Conservation (phyloP, 2,113 vertebrate genomes). For the Raja brachyura region DNA sequence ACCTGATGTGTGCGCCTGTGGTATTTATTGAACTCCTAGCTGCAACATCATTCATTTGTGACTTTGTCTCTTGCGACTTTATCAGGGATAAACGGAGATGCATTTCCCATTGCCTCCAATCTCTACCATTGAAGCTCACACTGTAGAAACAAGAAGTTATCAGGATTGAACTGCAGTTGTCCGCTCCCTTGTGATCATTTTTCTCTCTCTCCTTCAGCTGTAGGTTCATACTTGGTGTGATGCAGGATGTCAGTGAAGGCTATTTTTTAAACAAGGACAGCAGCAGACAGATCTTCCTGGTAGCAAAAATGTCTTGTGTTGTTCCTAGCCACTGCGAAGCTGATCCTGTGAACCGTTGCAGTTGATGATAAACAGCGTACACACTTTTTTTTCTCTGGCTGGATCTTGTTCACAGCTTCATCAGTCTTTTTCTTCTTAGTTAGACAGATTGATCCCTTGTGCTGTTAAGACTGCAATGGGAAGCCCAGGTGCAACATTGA, state of each 20-base stretch:
- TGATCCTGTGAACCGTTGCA: conserved; percentile 46
- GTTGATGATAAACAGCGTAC: conserved; percentile 70
- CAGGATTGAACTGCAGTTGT: conserved; percentile 26
- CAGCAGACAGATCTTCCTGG: conserved; percentile 25
- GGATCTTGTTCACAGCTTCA: conserved; percentile 64
- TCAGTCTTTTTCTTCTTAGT: conserved; percentile 68
- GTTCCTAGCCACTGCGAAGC: conserved; percentile 24
- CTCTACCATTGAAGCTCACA: conserved; percentile 22
- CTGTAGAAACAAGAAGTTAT: conserved; percentile 22
- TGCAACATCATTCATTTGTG: conserved; percentile 29
- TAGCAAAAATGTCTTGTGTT: conserved; percentile 4
- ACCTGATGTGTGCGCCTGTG: conserved; percentile 28
- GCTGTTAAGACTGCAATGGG: conserved; percentile 62
- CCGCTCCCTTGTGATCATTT: conserved; percentile 30
- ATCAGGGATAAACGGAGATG: conserved; percentile 33
- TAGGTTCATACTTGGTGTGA: conserved; percentile 39
- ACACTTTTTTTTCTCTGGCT: conserved; percentile 59
- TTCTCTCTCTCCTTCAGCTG: conserved; percentile 44
- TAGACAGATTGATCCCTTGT: conserved; percentile 86
- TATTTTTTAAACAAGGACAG: conserved; percentile 22
- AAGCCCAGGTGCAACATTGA: conserved; percentile 91
- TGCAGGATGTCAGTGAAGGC: conserved; percentile 37
- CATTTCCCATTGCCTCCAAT: conserved; percentile 12
- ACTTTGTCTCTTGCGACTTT: conserved; percentile 34
- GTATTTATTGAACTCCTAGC: conserved; percentile 34